Evolutionary conservation across 2,888 invertebrate genomes (phyloP), one percentile per base, ranked within the genome.

Genomic region (Litoditis marina): DNA sequence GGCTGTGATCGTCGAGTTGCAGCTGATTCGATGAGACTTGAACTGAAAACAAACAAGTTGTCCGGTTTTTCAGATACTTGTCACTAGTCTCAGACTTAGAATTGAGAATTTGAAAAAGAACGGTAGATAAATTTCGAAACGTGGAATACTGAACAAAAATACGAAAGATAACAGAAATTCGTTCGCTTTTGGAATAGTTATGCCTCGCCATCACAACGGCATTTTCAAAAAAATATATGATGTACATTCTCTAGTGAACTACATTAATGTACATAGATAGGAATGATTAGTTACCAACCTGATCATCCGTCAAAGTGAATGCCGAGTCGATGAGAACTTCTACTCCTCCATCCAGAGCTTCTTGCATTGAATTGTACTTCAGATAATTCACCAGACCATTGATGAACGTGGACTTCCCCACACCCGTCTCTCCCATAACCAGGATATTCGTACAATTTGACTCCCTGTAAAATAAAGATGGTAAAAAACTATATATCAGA

Each of bases 401-500:
- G 25, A 59, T 50, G 36, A 59, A 59, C 13, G 59, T 59, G 30
- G 59, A 59, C 27, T 59, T 59, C 13, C 59, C 59, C n/a, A 59
- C 59, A 11, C 59, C 59, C 16, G 59, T 59, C n/a, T 59, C 59
- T 42, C 59, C 59, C 2, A 59, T 27, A 8, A 59, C 31, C 4
- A 52, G 32, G 28, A 52, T 34, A 3, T 31, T 52, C 32, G 34
- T 19, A n/a, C 34, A 31, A n/a, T 31, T 28, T 6, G 52, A 34
- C 31, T 32, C 5, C 19, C 49, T 49, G 28, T 16, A 49, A 49
- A 49, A n/a, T n/a, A n/a, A n/a, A n/a, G n/a, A n/a, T n/a, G n/a
- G n/a, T n/a, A n/a, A n/a, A n/a, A n/a, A n/a, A n/a, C n/a, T n/a
- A n/a, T n/a, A n/a, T n/a, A n/a, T n/a, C n/a, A n/a, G n/a, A n/a